phyloP scores from a whole-genome alignment of 2,888 invertebrate genomes.

The Criorhina ranunculi region DNA sequence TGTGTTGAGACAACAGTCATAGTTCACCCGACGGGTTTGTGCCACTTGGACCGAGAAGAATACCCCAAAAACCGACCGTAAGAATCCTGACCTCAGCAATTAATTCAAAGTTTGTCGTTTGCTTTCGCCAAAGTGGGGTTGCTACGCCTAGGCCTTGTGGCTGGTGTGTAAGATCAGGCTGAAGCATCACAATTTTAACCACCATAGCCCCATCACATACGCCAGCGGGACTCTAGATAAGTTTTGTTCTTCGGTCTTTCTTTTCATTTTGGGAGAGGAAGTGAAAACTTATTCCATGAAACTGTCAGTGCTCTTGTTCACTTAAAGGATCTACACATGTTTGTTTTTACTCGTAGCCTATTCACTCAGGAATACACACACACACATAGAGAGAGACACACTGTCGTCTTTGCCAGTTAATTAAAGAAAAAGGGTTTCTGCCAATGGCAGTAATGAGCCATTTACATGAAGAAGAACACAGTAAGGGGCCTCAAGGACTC shows the following conservation, averaged over 20 bases:
- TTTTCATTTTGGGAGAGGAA: slow-evolving; percentile 43
- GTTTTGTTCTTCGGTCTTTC: slow-evolving; percentile 39
- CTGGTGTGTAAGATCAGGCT: not conserved
- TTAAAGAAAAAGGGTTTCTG: slow-evolving; percentile 72
- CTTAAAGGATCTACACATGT: slow-evolving; percentile 62
- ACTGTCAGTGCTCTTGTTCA: slow-evolving; percentile 54
- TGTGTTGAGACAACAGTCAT: slow-evolving; percentile 8
- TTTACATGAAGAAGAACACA: slow-evolving; percentile 52
- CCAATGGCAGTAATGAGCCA: slow-evolving; percentile 74
- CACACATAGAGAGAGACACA: slow-evolving; percentile 26
- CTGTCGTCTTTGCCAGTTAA: slow-evolving; percentile 64
- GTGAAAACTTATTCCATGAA: slow-evolving; percentile 63
- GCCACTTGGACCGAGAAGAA: slow-evolving; percentile 35
- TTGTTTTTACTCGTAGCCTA: slow-evolving; percentile 58
- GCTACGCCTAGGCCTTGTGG: not conserved
- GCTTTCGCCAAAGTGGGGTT: slow-evolving; percentile 25
- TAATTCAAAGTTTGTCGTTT: slow-evolving; percentile 76
- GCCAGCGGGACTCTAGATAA: slow-evolving; percentile 24
- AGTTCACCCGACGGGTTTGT: slow-evolving; percentile 39
- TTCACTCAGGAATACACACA: slow-evolving; percentile 7
- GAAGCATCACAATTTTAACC: slow-evolving; percentile 42
- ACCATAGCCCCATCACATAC: slow-evolving; percentile 18
- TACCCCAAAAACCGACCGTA: slow-evolving; percentile 51
- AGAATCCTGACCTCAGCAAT: slow-evolving; percentile 74
- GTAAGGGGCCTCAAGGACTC: slow-evolving; percentile 37